These are phyloP conservation scores for Chrysochloris asiatica DNA, from an alignment of 2,113 vertebrate species.

Conservation along the genomic window DNA sequence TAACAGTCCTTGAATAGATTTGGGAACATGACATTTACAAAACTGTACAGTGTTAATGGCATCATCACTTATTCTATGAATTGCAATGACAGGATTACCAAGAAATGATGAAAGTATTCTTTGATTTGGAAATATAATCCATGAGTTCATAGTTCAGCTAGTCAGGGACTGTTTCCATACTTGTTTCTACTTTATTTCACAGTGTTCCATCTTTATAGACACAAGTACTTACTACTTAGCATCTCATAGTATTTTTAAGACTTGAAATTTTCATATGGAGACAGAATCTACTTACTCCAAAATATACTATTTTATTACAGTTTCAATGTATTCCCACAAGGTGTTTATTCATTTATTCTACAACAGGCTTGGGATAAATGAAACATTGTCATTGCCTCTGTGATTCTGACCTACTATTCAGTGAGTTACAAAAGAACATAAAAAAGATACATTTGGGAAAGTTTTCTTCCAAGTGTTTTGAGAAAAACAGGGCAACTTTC, in stretches of 20 bases:
- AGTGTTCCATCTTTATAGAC: not conserved
- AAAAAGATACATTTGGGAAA: not conserved
- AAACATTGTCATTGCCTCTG: not conserved
- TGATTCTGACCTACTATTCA: not conserved
- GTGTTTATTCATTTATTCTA: not conserved
- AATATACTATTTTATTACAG: not conserved
- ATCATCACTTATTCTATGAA: not conserved
- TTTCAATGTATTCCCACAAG: not conserved
- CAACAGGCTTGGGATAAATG: not conserved
- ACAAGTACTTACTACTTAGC: not conserved
- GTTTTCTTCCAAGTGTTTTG: not conserved
- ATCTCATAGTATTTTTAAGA: not conserved
- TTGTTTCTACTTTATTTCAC: not conserved
- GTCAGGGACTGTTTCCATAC: not conserved
- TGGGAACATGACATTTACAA: constrained; percentile 30
- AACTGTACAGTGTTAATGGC: not conserved
- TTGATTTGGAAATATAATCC: constrained; percentile 44
- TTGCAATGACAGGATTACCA: constrained; percentile 18
- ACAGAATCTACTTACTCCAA: not conserved
- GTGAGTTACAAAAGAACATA: not conserved
- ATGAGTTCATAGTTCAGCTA: not conserved
- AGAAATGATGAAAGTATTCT: not conserved
- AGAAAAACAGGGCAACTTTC: not conserved
- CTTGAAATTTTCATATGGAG: not conserved
- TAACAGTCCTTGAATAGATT: not conserved